Evolutionary conservation across 2,888 invertebrate genomes (phyloP), one percentile per base, ranked within the genome.

Genomic region (Amiota minor): DNA sequence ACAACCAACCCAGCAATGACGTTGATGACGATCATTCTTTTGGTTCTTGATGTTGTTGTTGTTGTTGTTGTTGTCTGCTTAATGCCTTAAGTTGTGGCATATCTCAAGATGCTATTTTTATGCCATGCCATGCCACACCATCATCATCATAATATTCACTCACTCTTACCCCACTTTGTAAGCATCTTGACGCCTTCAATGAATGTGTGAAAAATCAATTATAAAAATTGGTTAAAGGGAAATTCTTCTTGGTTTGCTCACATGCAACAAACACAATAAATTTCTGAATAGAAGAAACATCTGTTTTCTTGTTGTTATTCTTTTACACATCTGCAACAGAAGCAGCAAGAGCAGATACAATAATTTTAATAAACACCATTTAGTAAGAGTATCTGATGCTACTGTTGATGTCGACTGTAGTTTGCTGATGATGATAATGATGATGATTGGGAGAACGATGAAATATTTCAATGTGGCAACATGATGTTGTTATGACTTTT

Each of bases 141-240:
- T 35, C 35, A 35, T 35, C 35, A 35, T 35, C 35, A 35, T 23
- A 1, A 23, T 23, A 3, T 3, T 23, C 23, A 35, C 35, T 35
- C 35, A 35, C 35, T 35, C 35, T 35, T 35, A 35, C 35, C 35
- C 35, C 35, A 35, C 35, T 35, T 35, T 35, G 6, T 35, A 35
- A 35, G 6, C 35, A 35, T 35, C 35, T 35, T 35, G 35, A 35
- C 35, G 35, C 35, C 35, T 35, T 35, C 35, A 35, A n/a, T 62
- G 68, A 73, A 73, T 72, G 72, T 75, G 73, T 72, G 75, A 78
- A 85, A 84, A 82, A 81, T 75, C 76, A 79, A 79, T 84, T 80
- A 83, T 80, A 75, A 83, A 79, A 79, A 81, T 76, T 76, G 72
- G 72, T 47, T 73, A 71, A 35, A 67, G 73, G 61, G 69, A 75